phyloP scores from a whole-genome alignment of 2,113 vertebrate species.

The Paramormyrops kingsleyae region DNA sequence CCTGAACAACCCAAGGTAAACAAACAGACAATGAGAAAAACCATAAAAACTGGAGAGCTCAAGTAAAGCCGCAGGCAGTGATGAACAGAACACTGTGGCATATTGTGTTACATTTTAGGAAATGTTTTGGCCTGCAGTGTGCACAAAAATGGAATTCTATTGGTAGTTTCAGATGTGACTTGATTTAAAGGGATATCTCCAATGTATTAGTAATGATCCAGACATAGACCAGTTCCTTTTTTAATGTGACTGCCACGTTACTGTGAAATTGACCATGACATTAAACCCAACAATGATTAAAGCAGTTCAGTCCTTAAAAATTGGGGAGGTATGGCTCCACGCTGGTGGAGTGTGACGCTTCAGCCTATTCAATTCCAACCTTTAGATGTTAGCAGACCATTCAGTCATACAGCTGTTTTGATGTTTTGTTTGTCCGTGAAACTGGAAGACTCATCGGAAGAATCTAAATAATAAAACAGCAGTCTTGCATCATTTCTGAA shows the following conservation, averaged over 20 bases:
- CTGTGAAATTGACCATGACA: neutral
- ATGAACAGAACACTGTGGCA: constrained; percentile 39
- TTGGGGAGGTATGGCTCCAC: neutral
- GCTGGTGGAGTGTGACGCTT: neutral
- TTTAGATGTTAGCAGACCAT: neutral
- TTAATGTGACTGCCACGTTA: neutral
- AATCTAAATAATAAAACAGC: neutral
- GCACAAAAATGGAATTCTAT: constrained; percentile 30
- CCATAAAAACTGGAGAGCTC: constrained; percentile 12
- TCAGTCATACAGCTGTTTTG: neutral
- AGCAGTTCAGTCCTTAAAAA: neutral
- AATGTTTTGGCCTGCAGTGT: constrained; percentile 38
- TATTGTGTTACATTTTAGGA: constrained; percentile 25
- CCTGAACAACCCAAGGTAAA: constrained; percentile 27
- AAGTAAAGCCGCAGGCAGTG: constrained; percentile 34
- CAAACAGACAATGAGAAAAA: constrained; percentile 28
- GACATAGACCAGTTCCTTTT: neutral
- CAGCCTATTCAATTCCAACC: neutral
- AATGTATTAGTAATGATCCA: neutral
- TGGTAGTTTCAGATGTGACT: constrained; percentile 49
- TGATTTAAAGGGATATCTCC: constrained; percentile 53
- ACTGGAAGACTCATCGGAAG: neutral
- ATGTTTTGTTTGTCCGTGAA: neutral
- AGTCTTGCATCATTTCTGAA: neutral
- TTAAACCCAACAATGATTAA: neutral